Evolutionary conservation across 2,797 vertebrate species (phyloP).

Genomic region (Corythornis leucogaster): DNA sequence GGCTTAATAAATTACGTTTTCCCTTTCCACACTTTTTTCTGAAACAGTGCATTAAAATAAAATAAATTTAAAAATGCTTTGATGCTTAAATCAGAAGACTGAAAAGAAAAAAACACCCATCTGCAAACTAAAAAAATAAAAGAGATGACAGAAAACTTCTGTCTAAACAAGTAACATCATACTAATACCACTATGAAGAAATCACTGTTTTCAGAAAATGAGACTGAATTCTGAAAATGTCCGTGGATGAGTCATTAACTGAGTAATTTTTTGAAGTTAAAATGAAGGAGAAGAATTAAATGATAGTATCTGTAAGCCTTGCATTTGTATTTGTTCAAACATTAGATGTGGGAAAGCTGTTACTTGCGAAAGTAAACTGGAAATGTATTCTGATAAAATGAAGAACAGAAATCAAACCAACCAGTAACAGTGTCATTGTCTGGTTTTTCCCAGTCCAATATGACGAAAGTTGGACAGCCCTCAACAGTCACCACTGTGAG

Average conservation of each 20-base stretch:
- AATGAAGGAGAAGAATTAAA: background rate
- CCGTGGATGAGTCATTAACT: background rate
- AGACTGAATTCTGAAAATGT: conserved; percentile 8
- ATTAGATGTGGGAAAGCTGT: background rate
- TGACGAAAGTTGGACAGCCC: conserved; percentile 94
- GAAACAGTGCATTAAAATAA: background rate
- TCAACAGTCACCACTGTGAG: conserved; percentile 96
- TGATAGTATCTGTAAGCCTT: background rate
- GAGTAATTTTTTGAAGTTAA: background rate
- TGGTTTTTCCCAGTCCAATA: conserved; percentile 92
- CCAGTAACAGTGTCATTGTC: conserved; percentile 93
- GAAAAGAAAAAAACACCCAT: background rate
- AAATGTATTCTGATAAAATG: background rate
- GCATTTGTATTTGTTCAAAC: background rate
- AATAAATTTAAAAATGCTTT: no score
- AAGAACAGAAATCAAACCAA: conserved; percentile 64
- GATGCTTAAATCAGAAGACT: background rate
- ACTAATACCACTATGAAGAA: conserved; percentile 20
- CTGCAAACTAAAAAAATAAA: conserved; percentile 24
- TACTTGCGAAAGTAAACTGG: background rate
- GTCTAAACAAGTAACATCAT: background rate
- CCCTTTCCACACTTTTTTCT: background rate
- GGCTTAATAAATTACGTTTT: background rate
- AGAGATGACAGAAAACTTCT: background rate
- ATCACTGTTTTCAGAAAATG: conserved; percentile 17